These are phyloP conservation scores for Pinna nobilis DNA, from an alignment of 1,140 invertebrate genomes.

Conservation along the genomic window DNA sequence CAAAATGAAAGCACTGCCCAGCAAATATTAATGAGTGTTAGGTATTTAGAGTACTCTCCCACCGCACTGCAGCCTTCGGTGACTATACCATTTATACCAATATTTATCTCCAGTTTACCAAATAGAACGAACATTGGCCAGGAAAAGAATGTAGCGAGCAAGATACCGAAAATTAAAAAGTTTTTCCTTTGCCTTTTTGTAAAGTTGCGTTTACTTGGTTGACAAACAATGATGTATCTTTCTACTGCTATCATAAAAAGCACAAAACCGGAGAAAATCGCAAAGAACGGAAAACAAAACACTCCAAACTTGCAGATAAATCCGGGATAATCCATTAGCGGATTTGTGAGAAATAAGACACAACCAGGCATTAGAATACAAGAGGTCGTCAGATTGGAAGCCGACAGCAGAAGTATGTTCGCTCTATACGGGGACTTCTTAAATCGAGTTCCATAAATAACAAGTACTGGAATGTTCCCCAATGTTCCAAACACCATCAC, in stretches of 20 bases:
- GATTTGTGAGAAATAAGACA: not conserved
- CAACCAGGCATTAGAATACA: not conserved
- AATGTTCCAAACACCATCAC: not conserved
- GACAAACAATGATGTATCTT: not conserved
- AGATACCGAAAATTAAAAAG: not conserved
- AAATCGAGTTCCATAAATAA: not conserved
- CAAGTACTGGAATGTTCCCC: not conserved
- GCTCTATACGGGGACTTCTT: not conserved
- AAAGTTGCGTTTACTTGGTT: not conserved
- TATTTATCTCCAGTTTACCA: not conserved
- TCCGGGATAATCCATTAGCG: not conserved
- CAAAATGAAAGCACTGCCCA: not conserved
- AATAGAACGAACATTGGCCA: not conserved
- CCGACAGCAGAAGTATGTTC: not conserved
- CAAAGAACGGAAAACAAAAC: not conserved
- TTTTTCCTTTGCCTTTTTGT: not conserved
- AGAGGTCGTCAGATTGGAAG: not conserved
- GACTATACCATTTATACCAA: not conserved
- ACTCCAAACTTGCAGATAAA: not conserved
- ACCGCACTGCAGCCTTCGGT: not conserved
- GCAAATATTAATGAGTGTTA: not conserved
- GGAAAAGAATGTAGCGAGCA: not conserved
- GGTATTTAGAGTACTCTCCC: not conserved
- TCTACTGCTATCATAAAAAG: not conserved
- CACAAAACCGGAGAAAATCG: not conserved